These are phyloP conservation scores for Cyprinella venusta DNA, from an alignment of 2,797 vertebrate species.

Conservation along the genomic window DNA sequence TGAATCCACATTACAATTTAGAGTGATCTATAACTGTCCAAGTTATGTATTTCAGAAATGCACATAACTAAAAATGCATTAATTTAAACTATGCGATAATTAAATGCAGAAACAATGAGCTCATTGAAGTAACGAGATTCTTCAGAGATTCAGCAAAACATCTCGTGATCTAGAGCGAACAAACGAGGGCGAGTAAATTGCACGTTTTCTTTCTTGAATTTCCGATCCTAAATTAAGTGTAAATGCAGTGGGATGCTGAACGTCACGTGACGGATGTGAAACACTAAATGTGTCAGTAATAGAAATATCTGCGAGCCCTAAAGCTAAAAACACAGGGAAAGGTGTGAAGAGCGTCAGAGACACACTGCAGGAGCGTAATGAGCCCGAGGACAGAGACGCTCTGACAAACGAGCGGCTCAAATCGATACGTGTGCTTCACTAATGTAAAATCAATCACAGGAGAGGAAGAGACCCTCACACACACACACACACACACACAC, in stretches of 20 bases:
- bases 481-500: neutral
- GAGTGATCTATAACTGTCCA: no score
- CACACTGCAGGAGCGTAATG: slow-evolving; percentile 34
- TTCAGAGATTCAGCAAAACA: no score
- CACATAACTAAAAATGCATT: no score
- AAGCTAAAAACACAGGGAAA: neutral
- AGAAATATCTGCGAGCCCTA: slow-evolving; percentile 6
- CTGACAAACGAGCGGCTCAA: slow-evolving; percentile 29
- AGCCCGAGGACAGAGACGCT: slow-evolving; percentile 27
- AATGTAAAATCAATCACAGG: slow-evolving; percentile 43
- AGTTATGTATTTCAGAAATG: no score
- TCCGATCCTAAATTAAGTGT: neutral
- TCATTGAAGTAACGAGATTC: no score
- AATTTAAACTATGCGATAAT: no score
- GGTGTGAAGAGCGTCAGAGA: slow-evolving; percentile 6
- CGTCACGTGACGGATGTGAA: neutral
- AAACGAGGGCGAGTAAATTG: neutral
- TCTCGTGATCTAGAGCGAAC: neutral
- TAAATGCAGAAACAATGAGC: no score
- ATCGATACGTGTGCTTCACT: slow-evolving; percentile 47
- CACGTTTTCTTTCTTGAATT: neutral
- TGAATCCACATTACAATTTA: no score
- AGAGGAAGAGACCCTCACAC: slow-evolving; percentile 31
- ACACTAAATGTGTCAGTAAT: neutral
- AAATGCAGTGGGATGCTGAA: neutral